A percentile compares a stretch with the other conserved stretches of the same genome.
phyloP scores from a whole-genome alignment of 2,888 invertebrate genomes.

The Oscheius sp. region DNA sequence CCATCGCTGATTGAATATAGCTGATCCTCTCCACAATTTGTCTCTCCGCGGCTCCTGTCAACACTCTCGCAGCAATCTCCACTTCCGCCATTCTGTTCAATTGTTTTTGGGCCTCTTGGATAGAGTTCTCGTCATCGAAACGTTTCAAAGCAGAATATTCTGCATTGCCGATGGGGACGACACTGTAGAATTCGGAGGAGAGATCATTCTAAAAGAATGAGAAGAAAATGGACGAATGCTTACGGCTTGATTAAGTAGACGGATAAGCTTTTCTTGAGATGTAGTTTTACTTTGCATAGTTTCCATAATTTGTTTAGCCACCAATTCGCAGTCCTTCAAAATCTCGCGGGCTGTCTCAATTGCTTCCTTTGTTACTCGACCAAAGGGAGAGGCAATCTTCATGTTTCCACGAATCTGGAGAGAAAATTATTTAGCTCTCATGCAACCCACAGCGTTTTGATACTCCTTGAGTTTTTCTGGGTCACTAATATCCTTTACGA shows the following conservation, averaged over 20 bases:
- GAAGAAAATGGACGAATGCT: neutral
- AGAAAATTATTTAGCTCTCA: neutral
- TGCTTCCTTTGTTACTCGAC: conserved; percentile 43
- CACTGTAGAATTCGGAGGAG: conserved; percentile 73
- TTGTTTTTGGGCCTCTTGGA: conserved; percentile 12
- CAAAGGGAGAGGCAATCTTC: conserved; percentile 37
- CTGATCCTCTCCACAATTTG: conserved; percentile 37
- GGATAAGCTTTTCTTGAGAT: conserved; percentile 14
- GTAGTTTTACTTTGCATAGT: conserved; percentile 4
- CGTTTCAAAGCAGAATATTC: conserved; percentile 58
- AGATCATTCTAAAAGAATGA: conserved; percentile 61
- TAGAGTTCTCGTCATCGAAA: conserved; percentile 28
- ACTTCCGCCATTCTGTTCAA: conserved; percentile 42
- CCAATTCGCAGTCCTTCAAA: conserved; percentile 12
- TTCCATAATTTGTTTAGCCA: conserved; percentile 35
- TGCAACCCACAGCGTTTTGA: conserved; percentile 27
- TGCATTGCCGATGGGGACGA: conserved; percentile 73
- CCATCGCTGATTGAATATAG: conserved; percentile 71
- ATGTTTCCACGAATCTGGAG: neutral
- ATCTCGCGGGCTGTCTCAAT: conserved; percentile 41
- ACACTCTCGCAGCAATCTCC: conserved; percentile 39
- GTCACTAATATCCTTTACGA: conserved; percentile 71
- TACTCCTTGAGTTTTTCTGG: conserved; percentile 47
- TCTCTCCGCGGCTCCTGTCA: conserved; percentile 37
- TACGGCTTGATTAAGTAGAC: conserved; percentile 29